phyloP scores from a whole-genome alignment of 2,797 vertebrate genomes.

The Dromococcyx pavoninus region DNA sequence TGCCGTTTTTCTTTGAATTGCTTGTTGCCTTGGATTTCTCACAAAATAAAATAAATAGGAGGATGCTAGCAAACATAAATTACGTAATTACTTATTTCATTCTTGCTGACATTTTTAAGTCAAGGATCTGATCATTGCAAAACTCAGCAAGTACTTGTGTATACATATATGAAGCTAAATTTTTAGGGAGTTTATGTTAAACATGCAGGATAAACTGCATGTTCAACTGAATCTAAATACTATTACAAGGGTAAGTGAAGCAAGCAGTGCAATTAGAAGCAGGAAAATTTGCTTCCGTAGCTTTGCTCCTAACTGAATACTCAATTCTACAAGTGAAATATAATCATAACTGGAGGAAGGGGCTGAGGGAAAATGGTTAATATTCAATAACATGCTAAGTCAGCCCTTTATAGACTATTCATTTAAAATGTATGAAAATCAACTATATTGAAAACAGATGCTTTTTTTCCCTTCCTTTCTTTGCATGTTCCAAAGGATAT shows the following conservation, averaged over 20 bases:
- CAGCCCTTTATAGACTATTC: conserved; percentile 3
- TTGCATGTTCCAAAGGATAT: neutral
- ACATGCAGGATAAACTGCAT: conserved; percentile 51
- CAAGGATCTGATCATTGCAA: neutral
- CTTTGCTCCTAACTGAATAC: conserved; percentile 59
- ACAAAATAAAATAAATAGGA: conserved; percentile 33
- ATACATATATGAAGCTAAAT: neutral
- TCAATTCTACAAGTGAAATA: conserved; percentile 50
- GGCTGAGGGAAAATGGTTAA: neutral
- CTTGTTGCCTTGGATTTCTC: conserved; percentile 41
- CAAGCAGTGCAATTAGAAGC: conserved; percentile 70
- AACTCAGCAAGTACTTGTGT: conserved; percentile 8
- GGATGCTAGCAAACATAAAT: conserved; percentile 32
- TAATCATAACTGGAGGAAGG: neutral
- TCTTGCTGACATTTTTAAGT: conserved; percentile 15
- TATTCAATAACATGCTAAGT: conserved; percentile 10
- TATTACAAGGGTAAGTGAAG: conserved; percentile 63
- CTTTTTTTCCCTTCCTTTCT: neutral
- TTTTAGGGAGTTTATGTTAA: conserved; percentile 56
- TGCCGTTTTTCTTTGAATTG: conserved; percentile 43
- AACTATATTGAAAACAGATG: neutral
- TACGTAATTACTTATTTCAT: conserved; percentile 32
- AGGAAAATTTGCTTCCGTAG: conserved; percentile 50
- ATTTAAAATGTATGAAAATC: conserved; percentile 37
- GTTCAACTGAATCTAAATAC: conserved; percentile 68